Percentiles rank a stretch among this genome's conserved stretches.
These are phyloP conservation scores for Drosophila equinoxialis DNA, from an alignment of 1,140 invertebrate genomes.

Conservation along the genomic window DNA sequence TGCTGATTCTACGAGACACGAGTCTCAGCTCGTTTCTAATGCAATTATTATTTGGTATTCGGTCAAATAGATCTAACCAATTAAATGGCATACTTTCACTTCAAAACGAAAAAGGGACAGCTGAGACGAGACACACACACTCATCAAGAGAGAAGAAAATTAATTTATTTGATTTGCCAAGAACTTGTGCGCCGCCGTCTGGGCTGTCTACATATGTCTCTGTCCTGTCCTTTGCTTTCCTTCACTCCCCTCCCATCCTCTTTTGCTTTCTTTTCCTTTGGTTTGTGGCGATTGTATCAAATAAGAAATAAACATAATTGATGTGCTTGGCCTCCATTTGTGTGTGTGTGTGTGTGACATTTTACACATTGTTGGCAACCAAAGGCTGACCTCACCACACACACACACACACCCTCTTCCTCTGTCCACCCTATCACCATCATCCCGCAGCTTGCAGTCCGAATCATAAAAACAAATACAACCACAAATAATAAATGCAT, in stretches of 20 bases:
- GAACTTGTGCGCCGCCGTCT: constrained; percentile 65
- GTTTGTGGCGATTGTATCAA: constrained; percentile 72
- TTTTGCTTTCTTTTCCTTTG: not conserved
- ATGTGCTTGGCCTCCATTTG: constrained; percentile 67
- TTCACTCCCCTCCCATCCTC: not conserved
- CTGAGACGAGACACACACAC: constrained; percentile 28
- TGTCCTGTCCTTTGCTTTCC: not conserved
- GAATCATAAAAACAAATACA: constrained; percentile 24
- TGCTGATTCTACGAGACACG: constrained; percentile 37
- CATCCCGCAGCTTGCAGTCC: constrained; percentile 46
- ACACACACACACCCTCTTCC: constrained; percentile 25
- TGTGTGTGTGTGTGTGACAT: constrained; percentile 46
- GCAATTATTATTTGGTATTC: constrained; percentile 50
- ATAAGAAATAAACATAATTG: constrained; percentile 76
- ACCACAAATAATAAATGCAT: constrained; percentile 37
- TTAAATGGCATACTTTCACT: constrained; percentile 73
- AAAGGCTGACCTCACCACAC: constrained; percentile 53
- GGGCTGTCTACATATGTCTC: constrained; percentile 8
- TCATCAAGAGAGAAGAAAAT: constrained; percentile 16
- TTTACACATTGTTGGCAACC: constrained; percentile 69
- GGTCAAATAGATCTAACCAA: constrained; percentile 48
- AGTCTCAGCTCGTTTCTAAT: constrained; percentile 23
- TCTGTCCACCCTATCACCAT: not conserved
- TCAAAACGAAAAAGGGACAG: constrained; percentile 46
- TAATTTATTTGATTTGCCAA: constrained; percentile 66